Percentiles rank a stretch among this genome's conserved stretches.
These are phyloP conservation scores for Tinea pellionella DNA, from an alignment of 2,888 invertebrate genomes.

Conservation along the genomic window DNA sequence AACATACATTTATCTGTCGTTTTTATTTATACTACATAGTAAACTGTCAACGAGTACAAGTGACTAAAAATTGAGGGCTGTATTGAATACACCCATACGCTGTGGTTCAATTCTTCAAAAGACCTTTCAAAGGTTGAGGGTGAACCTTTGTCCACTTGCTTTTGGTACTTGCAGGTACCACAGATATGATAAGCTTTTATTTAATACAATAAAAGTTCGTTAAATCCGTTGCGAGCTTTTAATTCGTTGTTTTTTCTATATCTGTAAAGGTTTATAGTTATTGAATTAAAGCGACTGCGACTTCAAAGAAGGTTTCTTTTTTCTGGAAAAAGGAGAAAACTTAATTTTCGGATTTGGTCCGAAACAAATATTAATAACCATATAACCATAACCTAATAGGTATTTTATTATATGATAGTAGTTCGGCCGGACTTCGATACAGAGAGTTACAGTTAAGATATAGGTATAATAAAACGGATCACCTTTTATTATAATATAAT, in stretches of 20 bases:
- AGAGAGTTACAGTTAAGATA: too few species aligned
- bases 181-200: not conserved
- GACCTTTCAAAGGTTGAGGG: conserved; percentile 4
- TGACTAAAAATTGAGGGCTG: not conserved
- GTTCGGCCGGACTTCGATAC: too few species aligned
- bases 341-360: too few species aligned
- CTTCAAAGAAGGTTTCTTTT: not conserved
- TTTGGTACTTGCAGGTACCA: conserved; percentile 7
- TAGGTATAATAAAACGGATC: too few species aligned
- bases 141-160: conserved; percentile 3
- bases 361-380: too few species aligned
- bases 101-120: conserved; percentile 1
- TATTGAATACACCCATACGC: conserved; percentile 6
- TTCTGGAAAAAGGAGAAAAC: too few species aligned
- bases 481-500: too few species aligned
- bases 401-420: too few species aligned
- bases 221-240: conserved; percentile 8
- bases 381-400: too few species aligned
- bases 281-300: not conserved
- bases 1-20: not conserved
- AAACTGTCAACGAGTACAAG: not conserved
- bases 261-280: not conserved
- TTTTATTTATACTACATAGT: not conserved
- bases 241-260: not conserved
- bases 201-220: conserved; percentile 4